Conservation (phyloP, 2,113 vertebrate species). For the Chloropsis hardwickii region DNA sequence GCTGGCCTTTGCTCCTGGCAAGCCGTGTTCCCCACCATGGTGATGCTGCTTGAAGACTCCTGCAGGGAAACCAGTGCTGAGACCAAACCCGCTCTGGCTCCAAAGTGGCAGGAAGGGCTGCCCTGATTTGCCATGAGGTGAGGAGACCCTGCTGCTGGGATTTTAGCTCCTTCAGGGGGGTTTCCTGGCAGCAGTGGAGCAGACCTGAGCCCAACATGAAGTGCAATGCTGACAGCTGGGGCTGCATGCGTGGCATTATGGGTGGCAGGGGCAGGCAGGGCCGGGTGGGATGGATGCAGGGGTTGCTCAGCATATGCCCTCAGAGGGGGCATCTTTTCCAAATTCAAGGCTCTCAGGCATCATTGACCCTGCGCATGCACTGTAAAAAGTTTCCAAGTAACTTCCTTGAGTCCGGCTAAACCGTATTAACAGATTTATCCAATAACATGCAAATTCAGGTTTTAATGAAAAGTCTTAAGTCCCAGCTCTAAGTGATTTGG, state of each 20-base stretch:
- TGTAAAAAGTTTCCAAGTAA: conserved; percentile 32
- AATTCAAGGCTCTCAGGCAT: not conserved
- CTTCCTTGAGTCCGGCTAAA: conserved; percentile 50
- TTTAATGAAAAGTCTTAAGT: conserved; percentile 62
- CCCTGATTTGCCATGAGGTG: accelerated
- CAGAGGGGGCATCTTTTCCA: not conserved
- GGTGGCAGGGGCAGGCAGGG: accelerated
- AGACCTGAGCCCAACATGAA: not conserved
- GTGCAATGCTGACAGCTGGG: accelerated
- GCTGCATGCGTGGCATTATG: accelerated
- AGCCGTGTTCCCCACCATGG: not conserved
- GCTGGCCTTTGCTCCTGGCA: not conserved
- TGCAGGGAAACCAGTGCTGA: accelerated
- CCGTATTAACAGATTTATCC: conserved; percentile 63
- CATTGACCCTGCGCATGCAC: accelerated
- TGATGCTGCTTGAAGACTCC: not conserved
- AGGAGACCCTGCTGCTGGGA: not conserved
- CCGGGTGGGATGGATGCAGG: accelerated
- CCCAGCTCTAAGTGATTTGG: conserved; percentile 49
- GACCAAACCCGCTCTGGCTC: accelerated
- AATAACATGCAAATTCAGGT: conserved; percentile 62
- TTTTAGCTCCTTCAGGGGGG: not conserved
- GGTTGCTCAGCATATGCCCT: not conserved
- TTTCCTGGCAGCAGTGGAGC: not conserved
- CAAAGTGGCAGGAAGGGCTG: not conserved